phyloP scores from a whole-genome alignment of 2,888 invertebrate genomes.

The Bombyx huttoni region DNA sequence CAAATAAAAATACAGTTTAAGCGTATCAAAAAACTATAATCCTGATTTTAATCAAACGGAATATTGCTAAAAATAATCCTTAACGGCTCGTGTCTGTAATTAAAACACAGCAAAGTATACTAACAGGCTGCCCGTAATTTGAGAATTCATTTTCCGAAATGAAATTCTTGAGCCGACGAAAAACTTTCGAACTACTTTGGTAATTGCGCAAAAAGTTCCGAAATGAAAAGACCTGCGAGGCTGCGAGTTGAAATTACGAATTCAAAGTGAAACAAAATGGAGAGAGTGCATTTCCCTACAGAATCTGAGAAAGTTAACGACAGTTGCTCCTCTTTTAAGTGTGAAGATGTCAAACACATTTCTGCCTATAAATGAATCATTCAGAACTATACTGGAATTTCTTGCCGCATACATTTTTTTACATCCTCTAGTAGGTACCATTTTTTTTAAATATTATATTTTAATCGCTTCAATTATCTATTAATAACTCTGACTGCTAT shows the following conservation, averaged over 20 bases:
- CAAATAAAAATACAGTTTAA: neutral
- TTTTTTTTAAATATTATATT: too few relatives aligned
- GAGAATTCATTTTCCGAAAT: slow-evolving; percentile 39
- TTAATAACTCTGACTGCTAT: too few relatives aligned
- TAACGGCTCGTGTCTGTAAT: neutral
- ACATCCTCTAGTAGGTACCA: too few relatives aligned
- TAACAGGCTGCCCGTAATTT: slow-evolving; percentile 30
- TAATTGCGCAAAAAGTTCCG: slow-evolving; percentile 54
- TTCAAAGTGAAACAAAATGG: slow-evolving; percentile 26
- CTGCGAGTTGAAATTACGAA: slow-evolving; percentile 32
- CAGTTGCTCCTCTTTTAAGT: neutral
- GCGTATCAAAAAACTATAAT: neutral
- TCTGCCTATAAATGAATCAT: too few relatives aligned
- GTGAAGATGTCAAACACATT: too few relatives aligned
- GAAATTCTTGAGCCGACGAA: slow-evolving; percentile 31
- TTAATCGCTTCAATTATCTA: too few relatives aligned
- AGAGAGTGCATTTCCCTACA: slow-evolving; percentile 15
- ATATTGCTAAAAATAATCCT: neutral
- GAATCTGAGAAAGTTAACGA: neutral
- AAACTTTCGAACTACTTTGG: slow-evolving; percentile 56
- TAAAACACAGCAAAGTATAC: neutral
- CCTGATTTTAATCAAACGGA: neutral
- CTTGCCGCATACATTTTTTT: too few relatives aligned
- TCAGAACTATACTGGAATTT: too few relatives aligned
- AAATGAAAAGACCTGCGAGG: slow-evolving; percentile 39